These are phyloP conservation scores for Tauraco erythrolophus DNA, from an alignment of 2,113 vertebrate genomes.

Conservation along the genomic window DNA sequence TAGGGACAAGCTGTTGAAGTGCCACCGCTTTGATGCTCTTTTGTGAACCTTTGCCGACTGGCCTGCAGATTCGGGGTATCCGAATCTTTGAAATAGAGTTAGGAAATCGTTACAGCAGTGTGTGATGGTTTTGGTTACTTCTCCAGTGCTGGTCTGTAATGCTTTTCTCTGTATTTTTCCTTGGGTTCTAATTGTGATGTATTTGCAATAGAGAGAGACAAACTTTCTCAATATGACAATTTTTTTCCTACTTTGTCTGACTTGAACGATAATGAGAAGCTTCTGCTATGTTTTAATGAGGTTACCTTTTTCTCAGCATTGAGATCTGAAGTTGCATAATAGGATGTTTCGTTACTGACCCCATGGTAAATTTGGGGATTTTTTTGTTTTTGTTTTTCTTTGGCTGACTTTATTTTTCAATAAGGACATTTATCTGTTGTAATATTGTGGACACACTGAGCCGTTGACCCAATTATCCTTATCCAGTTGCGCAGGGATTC, in stretches of 20 bases:
- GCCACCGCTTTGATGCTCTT: neutral
- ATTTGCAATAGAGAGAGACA: neutral
- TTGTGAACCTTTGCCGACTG: neutral
- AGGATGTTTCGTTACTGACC: neutral
- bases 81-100: neutral
- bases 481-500: neutral
- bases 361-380: neutral
- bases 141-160: neutral
- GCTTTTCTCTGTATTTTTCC: neutral
- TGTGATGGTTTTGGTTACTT: neutral
- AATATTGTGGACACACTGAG: neutral
- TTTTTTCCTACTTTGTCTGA: neutral
- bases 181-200: neutral
- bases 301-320: neutral
- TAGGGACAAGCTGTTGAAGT: neutral
- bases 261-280: neutral
- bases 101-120: neutral
- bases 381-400: neutral
- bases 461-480: neutral
- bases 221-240: neutral
- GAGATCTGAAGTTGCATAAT: neutral
- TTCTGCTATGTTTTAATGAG: neutral
- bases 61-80: neutral
- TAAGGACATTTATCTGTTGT: neutral
- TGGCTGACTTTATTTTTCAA: neutral